These are phyloP conservation scores for Dendrolimus pini DNA, from an alignment of 2,888 invertebrate genomes.

Conservation along the genomic window DNA sequence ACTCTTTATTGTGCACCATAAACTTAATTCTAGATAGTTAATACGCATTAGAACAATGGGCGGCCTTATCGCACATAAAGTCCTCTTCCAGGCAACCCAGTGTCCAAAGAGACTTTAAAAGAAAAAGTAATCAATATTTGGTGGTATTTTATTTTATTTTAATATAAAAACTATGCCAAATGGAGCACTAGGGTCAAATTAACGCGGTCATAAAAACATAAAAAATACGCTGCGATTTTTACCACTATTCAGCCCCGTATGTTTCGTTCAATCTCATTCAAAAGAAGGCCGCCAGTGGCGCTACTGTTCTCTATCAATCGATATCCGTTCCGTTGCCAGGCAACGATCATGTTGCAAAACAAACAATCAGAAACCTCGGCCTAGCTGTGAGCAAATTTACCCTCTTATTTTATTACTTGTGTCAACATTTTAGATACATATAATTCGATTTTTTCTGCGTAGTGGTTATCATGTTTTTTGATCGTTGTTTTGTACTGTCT, in stretches of 20 bases:
- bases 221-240: conserved; percentile 21
- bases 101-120: too few species aligned
- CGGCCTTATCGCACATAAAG: too few species aligned
- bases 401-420: conserved; percentile 73
- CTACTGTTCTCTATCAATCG: conserved; percentile 58
- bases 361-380: conserved; percentile 67
- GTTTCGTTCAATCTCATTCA: conserved; percentile 11
- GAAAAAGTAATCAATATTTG: too few species aligned
- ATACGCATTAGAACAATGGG: too few species aligned
- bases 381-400: conserved; percentile 68
- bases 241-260: conserved; percentile 27
- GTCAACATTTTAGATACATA: conserved; percentile 72
- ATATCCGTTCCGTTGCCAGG: conserved; percentile 59
- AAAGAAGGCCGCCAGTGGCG: conserved; percentile 39
- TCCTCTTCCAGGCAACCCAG: too few species aligned
- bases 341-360: conserved; percentile 76
- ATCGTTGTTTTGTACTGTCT: conserved; percentile 47
- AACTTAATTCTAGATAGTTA: too few species aligned
- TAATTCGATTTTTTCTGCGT: conserved; percentile 59
- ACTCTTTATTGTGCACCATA: too few species aligned
- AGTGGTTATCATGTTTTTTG: conserved; percentile 15
- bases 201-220: conserved; percentile 6
- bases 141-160: too few species aligned
- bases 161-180: too few species aligned
- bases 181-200: too few species aligned